Conservation (phyloP, 1,140 invertebrate species). For the Dufourea novaeangliae region DNA sequence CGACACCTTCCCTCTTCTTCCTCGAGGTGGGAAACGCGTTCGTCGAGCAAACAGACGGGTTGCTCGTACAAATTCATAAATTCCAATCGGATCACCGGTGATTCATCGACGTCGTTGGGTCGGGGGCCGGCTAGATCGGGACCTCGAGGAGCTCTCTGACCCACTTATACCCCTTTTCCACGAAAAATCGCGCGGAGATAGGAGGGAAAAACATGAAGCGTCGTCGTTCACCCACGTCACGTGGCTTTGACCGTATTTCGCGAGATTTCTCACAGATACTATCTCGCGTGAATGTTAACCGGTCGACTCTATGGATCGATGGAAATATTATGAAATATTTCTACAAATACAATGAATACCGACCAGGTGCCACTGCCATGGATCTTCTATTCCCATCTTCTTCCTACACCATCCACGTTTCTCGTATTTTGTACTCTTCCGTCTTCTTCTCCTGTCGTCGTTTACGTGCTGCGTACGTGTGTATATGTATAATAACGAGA, state of each 20-base stretch:
- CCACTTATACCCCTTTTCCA: slow-evolving; percentile 33
- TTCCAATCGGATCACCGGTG: slow-evolving; percentile 29
- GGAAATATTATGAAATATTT: too few species aligned
- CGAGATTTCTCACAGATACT: background rate
- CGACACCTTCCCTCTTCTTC: background rate
- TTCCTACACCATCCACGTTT: too few species aligned
- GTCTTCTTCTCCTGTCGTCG: background rate
- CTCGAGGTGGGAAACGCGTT: background rate
- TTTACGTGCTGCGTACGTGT: slow-evolving; percentile 31
- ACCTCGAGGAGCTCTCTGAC: slow-evolving; percentile 42
- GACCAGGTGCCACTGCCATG: background rate
- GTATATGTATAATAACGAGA: slow-evolving; percentile 53
- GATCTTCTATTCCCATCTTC: background rate
- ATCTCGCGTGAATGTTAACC: background rate
- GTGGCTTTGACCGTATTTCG: slow-evolving; percentile 33
- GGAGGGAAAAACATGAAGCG: background rate
- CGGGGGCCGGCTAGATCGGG: slow-evolving; percentile 42
- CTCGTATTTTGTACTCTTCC: background rate
- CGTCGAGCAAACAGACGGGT: background rate
- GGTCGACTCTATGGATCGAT: slow-evolving; percentile 36
- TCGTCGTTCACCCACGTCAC: slow-evolving; percentile 12
- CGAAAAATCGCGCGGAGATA: slow-evolving; percentile 31
- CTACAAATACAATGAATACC: slow-evolving; percentile 42
- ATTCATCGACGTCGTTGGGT: slow-evolving; percentile 46
- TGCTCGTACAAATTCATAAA: slow-evolving; percentile 28